These are phyloP conservation scores for Tyrannus savana DNA, from an alignment of 2,113 vertebrate genomes.

Conservation along the genomic window DNA sequence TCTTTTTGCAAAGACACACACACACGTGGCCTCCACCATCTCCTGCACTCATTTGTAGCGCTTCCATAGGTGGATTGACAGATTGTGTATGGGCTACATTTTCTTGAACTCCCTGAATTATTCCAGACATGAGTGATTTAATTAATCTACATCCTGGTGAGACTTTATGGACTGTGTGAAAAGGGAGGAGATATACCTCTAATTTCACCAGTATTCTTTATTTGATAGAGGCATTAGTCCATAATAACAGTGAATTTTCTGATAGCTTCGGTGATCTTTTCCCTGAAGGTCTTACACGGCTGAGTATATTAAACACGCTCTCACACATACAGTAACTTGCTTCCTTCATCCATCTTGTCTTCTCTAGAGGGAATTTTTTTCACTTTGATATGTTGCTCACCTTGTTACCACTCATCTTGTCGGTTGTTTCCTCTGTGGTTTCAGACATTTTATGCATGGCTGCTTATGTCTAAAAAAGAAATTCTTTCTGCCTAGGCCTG, in stretches of 20 bases:
- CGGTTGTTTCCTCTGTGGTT: conserved; percentile 56
- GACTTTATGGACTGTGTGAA: background rate
- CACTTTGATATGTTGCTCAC: conserved; percentile 53
- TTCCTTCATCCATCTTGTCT: conserved; percentile 40
- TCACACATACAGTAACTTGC: conserved; percentile 7
- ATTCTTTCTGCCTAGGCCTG: conserved; percentile 25
- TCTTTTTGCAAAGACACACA: background rate
- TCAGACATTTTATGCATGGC: conserved; percentile 62
- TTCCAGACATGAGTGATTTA: background rate
- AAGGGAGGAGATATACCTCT: background rate
- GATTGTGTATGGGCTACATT: background rate
- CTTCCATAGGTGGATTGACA: background rate
- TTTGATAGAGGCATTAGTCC: conserved; percentile 10
- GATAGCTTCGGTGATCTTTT: conserved; percentile 33
- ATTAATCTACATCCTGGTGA: background rate
- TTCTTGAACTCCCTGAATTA: background rate
- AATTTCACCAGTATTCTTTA: conserved; percentile 33
- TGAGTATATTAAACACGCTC: conserved; percentile 50
- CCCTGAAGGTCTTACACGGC: conserved; percentile 11
- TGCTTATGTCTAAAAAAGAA: conserved; percentile 56
- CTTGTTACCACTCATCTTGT: conserved; percentile 64
- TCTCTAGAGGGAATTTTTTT: conserved; percentile 40
- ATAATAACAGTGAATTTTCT: conserved; percentile 48
- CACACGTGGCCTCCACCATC: background rate
- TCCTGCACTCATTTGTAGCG: background rate